These are phyloP conservation scores for Gymnocephalus cernua DNA, from an alignment of 2,113 vertebrate genomes.

Conservation along the genomic window DNA sequence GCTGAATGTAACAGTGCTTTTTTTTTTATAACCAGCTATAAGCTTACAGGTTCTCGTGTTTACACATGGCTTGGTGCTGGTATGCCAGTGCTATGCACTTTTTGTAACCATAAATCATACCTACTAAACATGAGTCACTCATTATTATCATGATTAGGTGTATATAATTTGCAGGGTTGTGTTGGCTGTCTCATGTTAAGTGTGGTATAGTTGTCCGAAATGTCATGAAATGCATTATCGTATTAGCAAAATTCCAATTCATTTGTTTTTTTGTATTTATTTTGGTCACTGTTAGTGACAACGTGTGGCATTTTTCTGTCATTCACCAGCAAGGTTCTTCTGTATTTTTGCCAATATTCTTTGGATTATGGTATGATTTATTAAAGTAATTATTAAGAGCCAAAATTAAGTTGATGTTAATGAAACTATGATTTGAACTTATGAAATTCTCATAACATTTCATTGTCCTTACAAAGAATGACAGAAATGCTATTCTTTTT, in stretches of 20 bases:
- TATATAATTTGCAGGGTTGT: conserved; percentile 37
- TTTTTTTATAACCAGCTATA: conserved; percentile 78
- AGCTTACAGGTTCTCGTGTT: conserved; percentile 84
- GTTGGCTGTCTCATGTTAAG: conserved; percentile 66
- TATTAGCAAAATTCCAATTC: conserved; percentile 15
- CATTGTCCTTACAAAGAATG: conserved; percentile 47
- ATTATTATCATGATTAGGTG: conserved; percentile 75
- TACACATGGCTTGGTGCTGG: conserved; percentile 84
- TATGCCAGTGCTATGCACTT: conserved; percentile 89
- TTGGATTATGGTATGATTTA: conserved; percentile 5
- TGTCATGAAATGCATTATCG: conserved; percentile 26
- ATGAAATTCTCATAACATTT: conserved; percentile 8
- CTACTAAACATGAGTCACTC: conserved; percentile 73
- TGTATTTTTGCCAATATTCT: conserved; percentile 10
- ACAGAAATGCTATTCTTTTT: conserved; percentile 64
- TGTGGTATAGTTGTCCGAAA: conserved; percentile 15
- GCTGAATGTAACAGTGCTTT: conserved; percentile 67
- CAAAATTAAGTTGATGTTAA: background rate
- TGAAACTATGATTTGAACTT: conserved; percentile 12
- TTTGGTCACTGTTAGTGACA: conserved; percentile 30
- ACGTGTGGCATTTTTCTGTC: conserved; percentile 62
- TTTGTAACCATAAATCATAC: conserved; percentile 49
- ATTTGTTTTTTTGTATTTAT: conserved; percentile 29
- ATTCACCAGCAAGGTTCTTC: conserved; percentile 50
- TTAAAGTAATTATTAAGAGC: background rate